These are phyloP conservation scores for Cryptotermes secundus DNA, from an alignment of 1,140 invertebrate genomes.

Conservation along the genomic window DNA sequence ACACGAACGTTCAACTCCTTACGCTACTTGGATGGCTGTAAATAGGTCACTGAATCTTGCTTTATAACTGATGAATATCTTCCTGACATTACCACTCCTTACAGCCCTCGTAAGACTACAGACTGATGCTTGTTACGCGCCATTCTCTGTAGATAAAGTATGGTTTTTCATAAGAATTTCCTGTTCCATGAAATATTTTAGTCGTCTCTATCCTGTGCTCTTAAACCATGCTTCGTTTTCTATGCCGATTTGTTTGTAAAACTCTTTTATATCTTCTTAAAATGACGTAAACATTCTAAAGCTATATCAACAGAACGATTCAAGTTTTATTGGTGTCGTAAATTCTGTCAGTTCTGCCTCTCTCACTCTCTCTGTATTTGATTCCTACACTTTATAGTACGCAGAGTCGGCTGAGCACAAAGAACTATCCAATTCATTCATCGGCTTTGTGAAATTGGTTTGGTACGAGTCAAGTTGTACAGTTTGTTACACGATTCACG, in stretches of 20 bases:
- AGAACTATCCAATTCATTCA: constrained; percentile 17
- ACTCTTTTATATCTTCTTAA: background rate
- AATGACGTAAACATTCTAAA: constrained; percentile 9
- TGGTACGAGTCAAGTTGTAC: background rate
- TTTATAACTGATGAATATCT: background rate
- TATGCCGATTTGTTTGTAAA: background rate
- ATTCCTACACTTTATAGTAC: constrained; percentile 14
- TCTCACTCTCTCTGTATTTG: background rate
- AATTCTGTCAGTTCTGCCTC: background rate
- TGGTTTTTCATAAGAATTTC: background rate
- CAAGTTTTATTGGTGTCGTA: constrained; percentile 13
- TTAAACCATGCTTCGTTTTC: background rate
- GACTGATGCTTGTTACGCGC: background rate
- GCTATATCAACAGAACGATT: background rate
- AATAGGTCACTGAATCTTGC: background rate
- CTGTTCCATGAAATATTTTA: background rate
- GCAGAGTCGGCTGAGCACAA: background rate
- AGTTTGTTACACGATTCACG: constrained; percentile 9
- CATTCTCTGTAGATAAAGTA: background rate
- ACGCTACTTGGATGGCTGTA: background rate
- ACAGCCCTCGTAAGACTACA: background rate
- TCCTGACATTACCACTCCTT: background rate
- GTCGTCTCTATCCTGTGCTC: background rate
- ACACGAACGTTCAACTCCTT: no score
- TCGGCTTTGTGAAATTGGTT: constrained; percentile 11